Percentiles rank a stretch among this genome's conserved stretches.
These are phyloP conservation scores for Mormyrops boulengeri DNA, from an alignment of 2,797 vertebrate species.

Conservation along the genomic window DNA sequence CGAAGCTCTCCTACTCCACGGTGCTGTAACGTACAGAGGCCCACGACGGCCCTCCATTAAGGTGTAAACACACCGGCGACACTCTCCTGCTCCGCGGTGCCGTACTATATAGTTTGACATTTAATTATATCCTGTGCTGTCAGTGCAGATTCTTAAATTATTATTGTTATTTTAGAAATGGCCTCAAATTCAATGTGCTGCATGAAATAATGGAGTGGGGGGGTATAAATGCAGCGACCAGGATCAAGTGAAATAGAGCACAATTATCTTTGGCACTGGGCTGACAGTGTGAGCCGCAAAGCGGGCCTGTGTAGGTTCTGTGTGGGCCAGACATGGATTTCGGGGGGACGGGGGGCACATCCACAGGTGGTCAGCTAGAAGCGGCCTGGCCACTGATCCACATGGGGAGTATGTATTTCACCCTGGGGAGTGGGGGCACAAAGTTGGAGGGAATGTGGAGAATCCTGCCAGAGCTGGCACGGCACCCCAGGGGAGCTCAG, in stretches of 20 bases:
- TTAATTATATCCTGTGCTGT: not conserved
- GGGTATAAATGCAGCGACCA: not conserved
- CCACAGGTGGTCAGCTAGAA: not conserved
- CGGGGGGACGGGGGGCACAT: not conserved
- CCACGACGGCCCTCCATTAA: not conserved
- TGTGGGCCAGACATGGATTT: not conserved
- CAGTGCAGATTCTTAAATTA: not conserved
- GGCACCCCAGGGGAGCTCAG: not conserved
- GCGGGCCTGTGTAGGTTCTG: not conserved
- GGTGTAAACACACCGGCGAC: not conserved
- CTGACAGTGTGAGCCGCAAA: not conserved
- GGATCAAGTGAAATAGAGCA: not conserved
- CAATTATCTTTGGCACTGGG: not conserved
- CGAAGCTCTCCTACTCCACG: no score
- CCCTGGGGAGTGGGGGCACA: not conserved
- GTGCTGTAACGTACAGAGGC: no score
- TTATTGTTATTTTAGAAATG: not conserved
- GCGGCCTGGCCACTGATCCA: not conserved
- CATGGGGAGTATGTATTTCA: not conserved
- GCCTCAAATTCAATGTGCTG: not conserved
- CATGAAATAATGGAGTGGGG: not conserved
- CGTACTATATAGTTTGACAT: not conserved
- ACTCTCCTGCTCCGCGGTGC: not conserved
- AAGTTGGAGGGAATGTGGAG: not conserved
- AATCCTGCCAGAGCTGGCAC: not conserved